Percentiles rank a stretch among this genome's conserved stretches.
These are phyloP conservation scores for Sepiola atlantica DNA, from an alignment of 2,888 invertebrate genomes.

Conservation along the genomic window DNA sequence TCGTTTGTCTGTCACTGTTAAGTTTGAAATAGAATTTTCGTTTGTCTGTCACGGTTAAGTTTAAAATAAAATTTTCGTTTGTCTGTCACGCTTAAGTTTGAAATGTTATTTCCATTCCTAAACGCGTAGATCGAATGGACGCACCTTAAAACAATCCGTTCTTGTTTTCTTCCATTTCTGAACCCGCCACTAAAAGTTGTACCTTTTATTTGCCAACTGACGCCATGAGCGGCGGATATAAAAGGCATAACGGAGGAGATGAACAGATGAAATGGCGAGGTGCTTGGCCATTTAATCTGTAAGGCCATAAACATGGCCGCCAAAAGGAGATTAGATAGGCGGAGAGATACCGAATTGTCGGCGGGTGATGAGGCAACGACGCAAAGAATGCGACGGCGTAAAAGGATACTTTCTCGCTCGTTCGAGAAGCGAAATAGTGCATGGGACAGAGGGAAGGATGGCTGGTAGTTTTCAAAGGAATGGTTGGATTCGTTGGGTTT, in stretches of 20 bases:
- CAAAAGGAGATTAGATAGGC: not conserved
- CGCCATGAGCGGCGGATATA: not conserved
- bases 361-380: not conserved
- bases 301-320: not conserved
- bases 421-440: not conserved
- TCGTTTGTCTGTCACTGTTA: no score
- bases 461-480: no score
- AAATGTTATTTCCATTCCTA: no score
- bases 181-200: not conserved
- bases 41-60: no score
- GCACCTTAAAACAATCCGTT: not conserved
- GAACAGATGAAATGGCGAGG: conserved; percentile 32
- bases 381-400: not conserved
- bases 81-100: no score
- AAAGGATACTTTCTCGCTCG: not conserved
- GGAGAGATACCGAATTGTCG: not conserved
- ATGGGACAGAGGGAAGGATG: not conserved
- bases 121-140: no score
- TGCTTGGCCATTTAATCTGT: not conserved
- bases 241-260: not conserved
- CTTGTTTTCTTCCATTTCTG: not conserved
- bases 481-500: no score
- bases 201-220: not conserved
- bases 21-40: no score
- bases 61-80: no score